Conservation (phyloP, 2,113 vertebrate species). For the Empidonax alnorum region DNA sequence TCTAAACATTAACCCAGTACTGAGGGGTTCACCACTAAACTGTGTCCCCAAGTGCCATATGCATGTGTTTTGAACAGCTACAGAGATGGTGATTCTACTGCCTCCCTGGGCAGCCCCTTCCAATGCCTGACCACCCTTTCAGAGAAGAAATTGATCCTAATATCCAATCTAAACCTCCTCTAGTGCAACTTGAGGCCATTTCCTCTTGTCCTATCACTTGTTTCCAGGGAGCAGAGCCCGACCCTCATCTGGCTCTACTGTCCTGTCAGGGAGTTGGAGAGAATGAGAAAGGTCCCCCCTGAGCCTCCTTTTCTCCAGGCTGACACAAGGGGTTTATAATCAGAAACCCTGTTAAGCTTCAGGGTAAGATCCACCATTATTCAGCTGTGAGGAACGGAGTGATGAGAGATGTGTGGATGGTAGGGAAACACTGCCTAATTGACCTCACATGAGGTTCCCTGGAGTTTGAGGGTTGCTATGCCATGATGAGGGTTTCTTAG, state of each 20-base stretch:
- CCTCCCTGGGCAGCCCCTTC: neutral
- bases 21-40: neutral
- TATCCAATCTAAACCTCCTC: neutral
- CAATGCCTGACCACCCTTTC: neutral
- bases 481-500: neutral
- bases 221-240: neutral
- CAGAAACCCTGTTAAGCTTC: accelerated
- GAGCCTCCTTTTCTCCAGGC: neutral
- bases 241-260: neutral
- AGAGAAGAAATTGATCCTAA: neutral
- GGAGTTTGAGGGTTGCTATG: neutral
- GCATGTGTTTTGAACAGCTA: neutral
- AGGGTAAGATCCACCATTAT: neutral
- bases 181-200: neutral
- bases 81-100: neutral
- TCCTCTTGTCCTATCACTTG: neutral
- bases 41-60: neutral
- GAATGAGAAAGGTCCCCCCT: neutral
- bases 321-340: neutral
- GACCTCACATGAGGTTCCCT: neutral
- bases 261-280: neutral
- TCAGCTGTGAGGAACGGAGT: neutral
- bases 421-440: neutral
- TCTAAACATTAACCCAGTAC: neutral
- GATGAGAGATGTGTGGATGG: neutral